A percentile compares a stretch with the other conserved stretches of the same genome.
These are phyloP conservation scores for Thamnophis elegans DNA, from an alignment of 2,797 vertebrate species.

Conservation along the genomic window DNA sequence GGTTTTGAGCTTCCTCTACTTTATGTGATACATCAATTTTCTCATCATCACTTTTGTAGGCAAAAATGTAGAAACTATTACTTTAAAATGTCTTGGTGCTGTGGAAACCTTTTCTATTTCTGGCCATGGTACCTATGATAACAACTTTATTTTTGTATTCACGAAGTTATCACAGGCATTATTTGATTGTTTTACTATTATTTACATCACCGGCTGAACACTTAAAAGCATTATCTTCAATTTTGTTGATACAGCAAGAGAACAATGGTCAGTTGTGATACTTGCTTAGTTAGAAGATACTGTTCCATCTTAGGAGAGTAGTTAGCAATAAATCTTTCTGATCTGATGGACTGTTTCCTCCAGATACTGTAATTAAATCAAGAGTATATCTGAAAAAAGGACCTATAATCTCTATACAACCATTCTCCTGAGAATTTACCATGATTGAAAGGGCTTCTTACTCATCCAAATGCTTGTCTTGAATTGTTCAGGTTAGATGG, in stretches of 20 bases:
- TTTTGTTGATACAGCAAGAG: conserved; percentile 45
- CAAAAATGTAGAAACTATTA: conserved; percentile 53
- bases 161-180: conserved; percentile 56
- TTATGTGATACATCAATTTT: conserved; percentile 46
- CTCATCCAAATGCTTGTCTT: conserved; percentile 26
- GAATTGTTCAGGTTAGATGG: conserved; percentile 6
- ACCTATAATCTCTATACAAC: conserved; percentile 28
- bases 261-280: conserved; percentile 17
- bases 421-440: conserved; percentile 9
- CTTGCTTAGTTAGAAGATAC: neutral
- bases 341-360: conserved; percentile 49
- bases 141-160: conserved; percentile 64
- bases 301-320: conserved; percentile 43
- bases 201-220: conserved; percentile 63
- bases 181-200: conserved; percentile 50
- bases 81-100: conserved; percentile 61
- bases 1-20: conserved; percentile 45
- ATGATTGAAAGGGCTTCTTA: conserved; percentile 27
- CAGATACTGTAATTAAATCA: conserved; percentile 56
- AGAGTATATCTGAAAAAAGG: conserved; percentile 27
- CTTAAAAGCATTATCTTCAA: conserved; percentile 51
- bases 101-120: conserved; percentile 61
- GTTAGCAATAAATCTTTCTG: conserved; percentile 47
- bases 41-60: conserved; percentile 60
- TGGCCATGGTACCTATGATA: conserved; percentile 50